phyloP scores from a whole-genome alignment of 1,140 invertebrate species.

The Magallana ariakensis region DNA sequence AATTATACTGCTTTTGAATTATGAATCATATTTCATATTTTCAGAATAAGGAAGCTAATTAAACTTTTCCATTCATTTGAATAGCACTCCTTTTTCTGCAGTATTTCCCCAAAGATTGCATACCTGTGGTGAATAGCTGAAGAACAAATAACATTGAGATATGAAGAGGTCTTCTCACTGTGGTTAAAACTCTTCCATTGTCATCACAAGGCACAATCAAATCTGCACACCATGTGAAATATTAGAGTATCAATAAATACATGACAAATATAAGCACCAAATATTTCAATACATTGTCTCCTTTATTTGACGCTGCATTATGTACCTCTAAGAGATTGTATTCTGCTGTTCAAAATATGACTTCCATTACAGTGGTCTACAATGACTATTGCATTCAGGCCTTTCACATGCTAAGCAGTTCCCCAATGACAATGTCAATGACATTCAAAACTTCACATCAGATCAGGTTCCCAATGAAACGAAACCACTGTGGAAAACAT shows the following conservation, averaged over 20 bases:
- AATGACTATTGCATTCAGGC: no score
- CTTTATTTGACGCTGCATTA: no score
- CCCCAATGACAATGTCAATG: neutral
- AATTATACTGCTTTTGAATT: neutral
- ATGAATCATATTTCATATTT: constrained; percentile 17
- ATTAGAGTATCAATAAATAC: neutral
- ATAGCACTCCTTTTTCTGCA: neutral
- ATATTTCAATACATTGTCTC: neutral
- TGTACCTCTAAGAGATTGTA: neutral
- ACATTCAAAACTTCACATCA: neutral
- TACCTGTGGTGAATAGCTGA: constrained; percentile 16
- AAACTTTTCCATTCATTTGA: neutral
- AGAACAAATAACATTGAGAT: neutral
- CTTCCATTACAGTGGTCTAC: no score
- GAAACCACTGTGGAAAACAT: neutral
- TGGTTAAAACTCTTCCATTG: neutral
- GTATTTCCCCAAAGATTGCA: neutral
- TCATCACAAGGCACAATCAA: neutral
- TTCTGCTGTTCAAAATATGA: neutral
- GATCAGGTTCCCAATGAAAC: no score
- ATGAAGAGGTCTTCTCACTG: neutral
- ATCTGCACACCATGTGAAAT: neutral
- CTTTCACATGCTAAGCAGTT: neutral
- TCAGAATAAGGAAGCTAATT: neutral
- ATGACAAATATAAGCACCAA: neutral